Evolutionary conservation across 2,888 invertebrate species (phyloP).

Genomic region (Drosophila buzzatii): DNA sequence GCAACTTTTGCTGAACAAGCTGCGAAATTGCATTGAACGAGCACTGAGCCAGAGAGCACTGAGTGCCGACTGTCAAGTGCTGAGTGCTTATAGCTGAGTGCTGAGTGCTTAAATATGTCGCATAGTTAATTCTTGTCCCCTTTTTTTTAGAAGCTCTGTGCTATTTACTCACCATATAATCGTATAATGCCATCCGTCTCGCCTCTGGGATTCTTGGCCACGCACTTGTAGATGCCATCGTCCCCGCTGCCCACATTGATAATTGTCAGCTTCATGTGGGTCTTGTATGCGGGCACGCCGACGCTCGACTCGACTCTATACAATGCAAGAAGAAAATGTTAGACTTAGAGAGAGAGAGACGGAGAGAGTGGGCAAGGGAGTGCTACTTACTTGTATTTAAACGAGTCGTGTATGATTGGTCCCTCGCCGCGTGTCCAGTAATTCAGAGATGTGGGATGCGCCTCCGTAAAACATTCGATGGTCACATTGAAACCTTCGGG

Average conservation of each 20-base stretch:
- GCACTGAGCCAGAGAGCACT: neutral
- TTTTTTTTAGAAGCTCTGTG: neutral
- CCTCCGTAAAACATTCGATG: constrained; percentile 95
- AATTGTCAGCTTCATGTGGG: constrained; percentile 94
- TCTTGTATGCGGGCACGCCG: constrained; percentile 91
- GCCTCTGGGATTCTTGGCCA: constrained; percentile 94
- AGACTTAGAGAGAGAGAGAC: neutral
- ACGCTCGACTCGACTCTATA: constrained; percentile 88
- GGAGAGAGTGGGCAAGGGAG: neutral
- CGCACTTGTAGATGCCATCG: constrained; percentile 94
- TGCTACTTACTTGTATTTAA: constrained; percentile 89
- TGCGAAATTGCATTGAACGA: constrained; percentile 25
- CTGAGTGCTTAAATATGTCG: constrained; percentile 40
- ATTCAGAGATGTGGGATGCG: constrained; percentile 95
- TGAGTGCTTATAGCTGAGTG: constrained; percentile 1
- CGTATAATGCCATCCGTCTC: constrained; percentile 95
- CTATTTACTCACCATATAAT: constrained; percentile 91
- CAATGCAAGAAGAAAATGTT: neutral
- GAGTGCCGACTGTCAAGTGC: constrained; percentile 1
- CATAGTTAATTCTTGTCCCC: neutral
- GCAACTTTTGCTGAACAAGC: constrained; percentile 43
- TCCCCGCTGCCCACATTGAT: constrained; percentile 91
- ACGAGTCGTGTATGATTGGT: constrained; percentile 94
- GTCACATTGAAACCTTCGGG: constrained; percentile 93
- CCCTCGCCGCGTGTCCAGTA: constrained; percentile 96